Evolutionary conservation across 1,140 invertebrate species (phyloP).

Genomic region (Delia radicum): DNA sequence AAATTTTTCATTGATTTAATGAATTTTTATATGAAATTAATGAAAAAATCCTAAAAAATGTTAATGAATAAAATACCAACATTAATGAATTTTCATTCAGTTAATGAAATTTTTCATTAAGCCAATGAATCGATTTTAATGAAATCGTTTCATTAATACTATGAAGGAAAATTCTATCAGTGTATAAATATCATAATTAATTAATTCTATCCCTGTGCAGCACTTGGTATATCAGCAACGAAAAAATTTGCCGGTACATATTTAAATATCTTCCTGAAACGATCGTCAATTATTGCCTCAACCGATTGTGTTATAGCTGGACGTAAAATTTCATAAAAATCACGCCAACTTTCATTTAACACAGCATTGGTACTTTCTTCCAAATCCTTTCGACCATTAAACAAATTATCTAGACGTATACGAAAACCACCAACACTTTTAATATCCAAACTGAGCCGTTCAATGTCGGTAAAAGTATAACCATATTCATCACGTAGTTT

Average conservation of each 20-base stretch:
- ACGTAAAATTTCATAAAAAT: slow-evolving; percentile 62
- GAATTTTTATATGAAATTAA: no score
- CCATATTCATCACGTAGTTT: slow-evolving; percentile 62
- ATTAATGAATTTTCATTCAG: no score
- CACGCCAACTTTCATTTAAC: slow-evolving; percentile 65
- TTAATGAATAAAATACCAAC: no score
- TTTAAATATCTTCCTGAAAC: slow-evolving; percentile 62
- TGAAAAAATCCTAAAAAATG: no score
- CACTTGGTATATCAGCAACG: slow-evolving; percentile 31
- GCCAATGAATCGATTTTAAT: no score
- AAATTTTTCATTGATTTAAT: no score
- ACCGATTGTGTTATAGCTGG: slow-evolving; percentile 64
- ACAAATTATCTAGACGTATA: slow-evolving; percentile 27
- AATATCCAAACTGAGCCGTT: slow-evolving; percentile 59
- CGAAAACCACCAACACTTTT: slow-evolving; percentile 44
- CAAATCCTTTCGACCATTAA: slow-evolving; percentile 35
- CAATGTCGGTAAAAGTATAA: slow-evolving; percentile 63
- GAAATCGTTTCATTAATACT: no score
- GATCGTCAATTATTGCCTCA: slow-evolving; percentile 62
- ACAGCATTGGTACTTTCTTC: slow-evolving; percentile 66
- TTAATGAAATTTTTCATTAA: no score
- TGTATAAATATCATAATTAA: no score
- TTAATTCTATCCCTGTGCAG: no score
- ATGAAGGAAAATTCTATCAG: no score
- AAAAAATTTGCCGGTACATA: slow-evolving; percentile 58